Evolutionary conservation across 2,113 vertebrate genomes (phyloP).

Genomic region (Cebidichthys violaceus): DNA sequence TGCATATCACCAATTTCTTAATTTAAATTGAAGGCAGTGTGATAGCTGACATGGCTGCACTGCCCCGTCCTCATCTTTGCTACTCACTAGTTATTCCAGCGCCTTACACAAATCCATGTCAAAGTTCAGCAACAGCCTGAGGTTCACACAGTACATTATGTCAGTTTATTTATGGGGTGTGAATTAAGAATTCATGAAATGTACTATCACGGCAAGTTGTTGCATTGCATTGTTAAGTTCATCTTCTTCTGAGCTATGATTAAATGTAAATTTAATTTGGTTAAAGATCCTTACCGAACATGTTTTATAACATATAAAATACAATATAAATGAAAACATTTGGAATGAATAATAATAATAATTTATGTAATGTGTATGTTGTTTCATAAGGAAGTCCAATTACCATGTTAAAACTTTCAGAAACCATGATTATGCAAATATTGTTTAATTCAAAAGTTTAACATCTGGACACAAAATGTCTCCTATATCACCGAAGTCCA

Average conservation of each 20-base stretch:
- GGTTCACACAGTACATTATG: constrained; percentile 9
- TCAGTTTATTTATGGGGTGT: not conserved
- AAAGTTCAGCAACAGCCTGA: constrained; percentile 13
- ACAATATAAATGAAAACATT: not conserved
- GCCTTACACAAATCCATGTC: not conserved
- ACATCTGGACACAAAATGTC: not conserved
- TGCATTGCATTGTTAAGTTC: not conserved
- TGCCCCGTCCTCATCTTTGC: constrained; percentile 2
- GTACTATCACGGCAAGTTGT: not conserved
- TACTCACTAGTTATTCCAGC: not conserved
- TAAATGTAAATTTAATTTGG: not conserved
- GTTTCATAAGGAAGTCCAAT: not conserved
- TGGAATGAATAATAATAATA: too few relatives aligned
- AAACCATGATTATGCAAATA: not conserved
- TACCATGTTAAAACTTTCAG: too few relatives aligned
- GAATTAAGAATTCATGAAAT: not conserved
- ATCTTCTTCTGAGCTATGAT: not conserved
- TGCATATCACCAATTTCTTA: constrained; percentile 34
- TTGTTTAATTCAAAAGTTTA: not conserved
- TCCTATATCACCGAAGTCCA: not conserved
- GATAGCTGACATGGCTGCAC: constrained; percentile 42
- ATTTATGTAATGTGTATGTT: not conserved
- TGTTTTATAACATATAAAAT: not conserved
- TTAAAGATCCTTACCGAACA: not conserved
- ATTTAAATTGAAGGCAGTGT: constrained; percentile 52